Base-by-base conservation (phyloP, 1,140 invertebrate species). In the Ctenoplectra terminalis region DNA sequence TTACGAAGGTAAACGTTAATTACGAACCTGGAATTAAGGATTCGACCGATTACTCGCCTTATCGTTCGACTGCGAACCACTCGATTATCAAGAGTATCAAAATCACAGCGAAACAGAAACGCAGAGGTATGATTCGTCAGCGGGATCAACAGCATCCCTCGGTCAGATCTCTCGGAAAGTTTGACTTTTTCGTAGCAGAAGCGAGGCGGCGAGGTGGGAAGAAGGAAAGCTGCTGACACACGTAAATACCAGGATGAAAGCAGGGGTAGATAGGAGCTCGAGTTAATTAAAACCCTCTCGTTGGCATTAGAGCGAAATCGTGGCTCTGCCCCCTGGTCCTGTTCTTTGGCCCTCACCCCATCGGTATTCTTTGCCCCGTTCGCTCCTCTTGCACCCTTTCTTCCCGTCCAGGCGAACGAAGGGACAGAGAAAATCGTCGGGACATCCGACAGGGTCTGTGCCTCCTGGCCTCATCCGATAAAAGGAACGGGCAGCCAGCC, bases 401-500 rank as follows among this genome's bases (percentile, higher is more conserved):
- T 82, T 82, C 48, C 67, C 56, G 67, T 17, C 58, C 48, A 52
- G 64, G 52, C 67, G 85, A 73, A 54, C 54, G 61, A 61, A 61
- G 78, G 82, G 61, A 77, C 50, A 79, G 80, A 80, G 84, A 83
- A 81, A 87, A 84, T 80, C 66, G 81, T 23, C 79, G 73, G 70
- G 58, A 79, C 76, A 61, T 79, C 77, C 69, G 76, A 23, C 77
- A 50, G 54, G 63, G n/a, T 23, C 58, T 70, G 72, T 84, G 78
- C 90, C 85, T 88, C 87, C 89, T 89, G 89, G 88, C 67, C 86
- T 86, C 82, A 89, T 89, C 90, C 88, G 90, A 90, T 91, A 90
- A 90, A 90, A 90, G 85, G 89, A 91, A 90, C 85, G 89, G 86
- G 86, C 87, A 90, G 87, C 87, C 81, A 58, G 81, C 56, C 83